These are phyloP conservation scores for Spinus olivaceus DNA, from an alignment of 2,797 vertebrate genomes.

Conservation along the genomic window DNA sequence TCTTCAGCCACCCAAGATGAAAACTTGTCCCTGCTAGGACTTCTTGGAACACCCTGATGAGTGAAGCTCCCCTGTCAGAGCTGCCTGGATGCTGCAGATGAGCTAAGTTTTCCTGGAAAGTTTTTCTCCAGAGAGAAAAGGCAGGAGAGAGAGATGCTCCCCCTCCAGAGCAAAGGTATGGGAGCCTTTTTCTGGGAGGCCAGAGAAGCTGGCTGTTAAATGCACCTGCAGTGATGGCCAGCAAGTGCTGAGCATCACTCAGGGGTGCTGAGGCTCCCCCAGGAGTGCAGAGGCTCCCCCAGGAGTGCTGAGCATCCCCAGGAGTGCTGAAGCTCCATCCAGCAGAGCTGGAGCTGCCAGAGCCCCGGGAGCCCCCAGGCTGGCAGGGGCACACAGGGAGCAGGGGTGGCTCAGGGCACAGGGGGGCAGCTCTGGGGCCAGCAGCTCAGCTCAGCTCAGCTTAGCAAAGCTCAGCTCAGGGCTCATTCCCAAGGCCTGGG, in stretches of 20 bases:
- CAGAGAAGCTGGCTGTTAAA: neutral
- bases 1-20: neutral
- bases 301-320: no score
- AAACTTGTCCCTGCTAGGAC: neutral
- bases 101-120: neutral
- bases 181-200: neutral
- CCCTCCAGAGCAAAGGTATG: neutral
- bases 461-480: neutral
- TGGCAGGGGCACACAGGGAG: neutral
- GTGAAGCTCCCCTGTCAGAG: neutral
- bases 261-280: neutral
- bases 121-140: neutral
- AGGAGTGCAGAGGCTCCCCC: neutral
- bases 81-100: neutral
- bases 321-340: neutral
- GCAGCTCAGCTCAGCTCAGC: no score
- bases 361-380: neutral
- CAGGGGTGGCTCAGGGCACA: neutral
- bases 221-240: neutral
- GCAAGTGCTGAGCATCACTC: no score
- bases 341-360: neutral
- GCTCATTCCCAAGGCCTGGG: neutral
- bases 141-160: neutral
- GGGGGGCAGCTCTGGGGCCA: neutral
- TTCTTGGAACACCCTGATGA: neutral